Percentiles rank a stretch among this genome's conserved stretches.
Conservation (phyloP, 2,113 vertebrate species). For the Lycocorax pyrrhopterus region DNA sequence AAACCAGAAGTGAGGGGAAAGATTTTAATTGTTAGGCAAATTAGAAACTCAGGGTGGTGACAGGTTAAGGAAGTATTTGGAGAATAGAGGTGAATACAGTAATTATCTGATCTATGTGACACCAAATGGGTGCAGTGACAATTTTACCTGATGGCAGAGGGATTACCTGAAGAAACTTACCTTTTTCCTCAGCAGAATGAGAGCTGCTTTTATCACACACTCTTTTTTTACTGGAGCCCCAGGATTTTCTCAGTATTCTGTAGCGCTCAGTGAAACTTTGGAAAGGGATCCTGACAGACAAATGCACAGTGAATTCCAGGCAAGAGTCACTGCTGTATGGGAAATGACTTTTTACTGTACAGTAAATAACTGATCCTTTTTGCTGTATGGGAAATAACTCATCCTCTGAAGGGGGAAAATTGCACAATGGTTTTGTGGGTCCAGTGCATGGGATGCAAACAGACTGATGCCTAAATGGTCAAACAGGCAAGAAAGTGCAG, state of each 20-base stretch:
- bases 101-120: rapidly evolving
- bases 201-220: not conserved
- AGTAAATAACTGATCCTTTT: not conserved
- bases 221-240: not conserved
- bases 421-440: not conserved
- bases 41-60: not conserved
- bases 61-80: not conserved
- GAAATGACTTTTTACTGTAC: not conserved
- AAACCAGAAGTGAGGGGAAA: not conserved
- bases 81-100: not conserved
- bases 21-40: not conserved
- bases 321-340: not conserved
- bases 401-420: not conserved
- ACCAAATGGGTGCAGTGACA: not conserved
- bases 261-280: constrained; percentile 84
- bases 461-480: not conserved
- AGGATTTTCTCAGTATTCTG: constrained; percentile 64
- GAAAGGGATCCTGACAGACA: constrained; percentile 80
- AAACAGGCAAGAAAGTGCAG: not conserved
- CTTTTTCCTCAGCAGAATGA: not conserved
- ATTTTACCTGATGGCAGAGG: not conserved
- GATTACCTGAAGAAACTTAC: not conserved
- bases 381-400: not conserved
- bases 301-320: not conserved
- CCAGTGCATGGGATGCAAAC: not conserved